These are phyloP conservation scores for Xanthostigma xanthostigma DNA, from an alignment of 2,888 invertebrate genomes.

Conservation along the genomic window DNA sequence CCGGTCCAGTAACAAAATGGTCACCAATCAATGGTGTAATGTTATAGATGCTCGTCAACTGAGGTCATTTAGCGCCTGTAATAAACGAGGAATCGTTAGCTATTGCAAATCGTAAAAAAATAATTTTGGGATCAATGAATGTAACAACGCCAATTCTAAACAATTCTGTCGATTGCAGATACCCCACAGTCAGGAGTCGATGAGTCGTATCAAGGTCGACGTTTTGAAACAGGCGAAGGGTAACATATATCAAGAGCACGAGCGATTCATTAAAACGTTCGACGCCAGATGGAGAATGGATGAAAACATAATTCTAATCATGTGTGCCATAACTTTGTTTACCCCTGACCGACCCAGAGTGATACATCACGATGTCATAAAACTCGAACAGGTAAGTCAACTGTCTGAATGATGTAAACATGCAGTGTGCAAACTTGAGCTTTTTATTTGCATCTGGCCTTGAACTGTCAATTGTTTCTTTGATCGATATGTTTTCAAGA, in stretches of 20 bases:
- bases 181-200: conserved; percentile 60
- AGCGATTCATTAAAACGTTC: conserved; percentile 72
- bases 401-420: too few species aligned
- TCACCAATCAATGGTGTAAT: too few species aligned
- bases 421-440: background rate
- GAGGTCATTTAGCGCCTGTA: too few species aligned
- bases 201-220: conserved; percentile 71
- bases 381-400: conserved; percentile 62
- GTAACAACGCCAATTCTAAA: background rate
- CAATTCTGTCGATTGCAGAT: conserved; percentile 34
- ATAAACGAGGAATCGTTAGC: too few species aligned
- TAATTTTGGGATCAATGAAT: too few species aligned
- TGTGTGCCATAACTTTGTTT: conserved; percentile 84
- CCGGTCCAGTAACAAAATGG: too few species aligned
- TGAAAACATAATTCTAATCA: conserved; percentile 76
- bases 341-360: conserved; percentile 68
- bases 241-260: conserved; percentile 76
- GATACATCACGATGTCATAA: conserved; percentile 71
- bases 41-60: too few species aligned
- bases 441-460: conserved; percentile 4
- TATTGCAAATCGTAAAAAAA: too few species aligned
- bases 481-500: conserved; percentile 2
- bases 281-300: conserved; percentile 74
- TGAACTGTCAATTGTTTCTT: conserved; percentile 6
- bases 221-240: conserved; percentile 83